phyloP scores from a whole-genome alignment of 2,888 invertebrate species.

The Andricus curvator region DNA sequence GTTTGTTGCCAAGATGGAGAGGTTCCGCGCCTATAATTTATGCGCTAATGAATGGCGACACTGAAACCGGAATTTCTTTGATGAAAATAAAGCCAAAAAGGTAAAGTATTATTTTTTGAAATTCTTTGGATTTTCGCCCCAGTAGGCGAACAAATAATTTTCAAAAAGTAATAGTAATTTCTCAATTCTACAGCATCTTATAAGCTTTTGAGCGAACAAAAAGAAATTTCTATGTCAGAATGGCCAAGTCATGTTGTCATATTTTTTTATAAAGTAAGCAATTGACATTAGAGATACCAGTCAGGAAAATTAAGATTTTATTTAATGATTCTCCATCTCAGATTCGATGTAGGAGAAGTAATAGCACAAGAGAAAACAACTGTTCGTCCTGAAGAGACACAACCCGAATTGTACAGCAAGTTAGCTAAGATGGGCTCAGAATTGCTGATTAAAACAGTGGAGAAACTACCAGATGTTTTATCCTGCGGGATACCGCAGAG shows the following conservation, averaged over 20 bases:
- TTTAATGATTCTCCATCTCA: slow-evolving; percentile 59
- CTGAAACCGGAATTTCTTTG: slow-evolving; percentile 89
- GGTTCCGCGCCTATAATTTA: slow-evolving; percentile 96
- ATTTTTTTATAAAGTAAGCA: no score
- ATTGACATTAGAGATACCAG: no score
- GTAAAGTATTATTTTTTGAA: slow-evolving; percentile 63
- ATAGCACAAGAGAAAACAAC: slow-evolving; percentile 81
- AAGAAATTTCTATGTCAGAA: neutral
- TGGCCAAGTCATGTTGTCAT: no score
- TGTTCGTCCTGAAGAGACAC: slow-evolving; percentile 81
- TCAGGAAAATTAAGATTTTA: neutral
- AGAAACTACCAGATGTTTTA: slow-evolving; percentile 82
- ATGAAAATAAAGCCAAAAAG: slow-evolving; percentile 91
- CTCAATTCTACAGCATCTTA: no score
- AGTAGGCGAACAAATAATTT: no score
- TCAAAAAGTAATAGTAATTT: no score
- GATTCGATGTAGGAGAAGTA: slow-evolving; percentile 90
- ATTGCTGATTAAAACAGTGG: slow-evolving; percentile 83
- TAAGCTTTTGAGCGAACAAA: neutral
- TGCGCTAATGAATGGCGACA: slow-evolving; percentile 90
- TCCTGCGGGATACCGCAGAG: slow-evolving; percentile 82
- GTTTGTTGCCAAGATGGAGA: slow-evolving; percentile 93
- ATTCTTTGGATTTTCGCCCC: slow-evolving; percentile 34
- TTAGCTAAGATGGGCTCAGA: slow-evolving; percentile 86
- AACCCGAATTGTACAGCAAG: slow-evolving; percentile 83